A percentile compares a stretch with the other conserved stretches of the same genome.
Evolutionary conservation across 37 sponge, comb jelly and placozoan genomes (phyloP).

Genomic region (Corticium candelabrum): DNA sequence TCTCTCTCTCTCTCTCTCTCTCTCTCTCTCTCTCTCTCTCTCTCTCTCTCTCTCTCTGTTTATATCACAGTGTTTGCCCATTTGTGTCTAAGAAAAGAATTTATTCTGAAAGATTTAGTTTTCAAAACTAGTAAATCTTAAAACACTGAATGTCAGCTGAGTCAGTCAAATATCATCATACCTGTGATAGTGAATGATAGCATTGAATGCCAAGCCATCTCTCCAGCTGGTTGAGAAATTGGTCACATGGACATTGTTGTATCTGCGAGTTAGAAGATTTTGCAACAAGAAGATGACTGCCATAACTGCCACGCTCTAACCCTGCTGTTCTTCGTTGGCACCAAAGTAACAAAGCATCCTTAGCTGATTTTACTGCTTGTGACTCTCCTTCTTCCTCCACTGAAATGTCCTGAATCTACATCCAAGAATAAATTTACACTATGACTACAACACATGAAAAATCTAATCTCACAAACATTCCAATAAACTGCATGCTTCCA

Average conservation of each 20-base stretch:
- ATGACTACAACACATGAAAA: not conserved
- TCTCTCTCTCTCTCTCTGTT: too few species aligned
- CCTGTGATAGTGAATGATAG: constrained; percentile 96
- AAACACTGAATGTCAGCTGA: not conserved
- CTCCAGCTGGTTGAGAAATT: constrained; percentile 92
- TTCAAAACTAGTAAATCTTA: not conserved
- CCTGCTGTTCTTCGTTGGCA: constrained; percentile 89
- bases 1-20: too few species aligned
- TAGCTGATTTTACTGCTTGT: constrained; percentile 77
- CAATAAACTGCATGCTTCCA: too few species aligned
- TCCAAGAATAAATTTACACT: not conserved
- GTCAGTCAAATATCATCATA: constrained; percentile 17
- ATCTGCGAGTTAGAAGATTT: constrained; percentile 26
- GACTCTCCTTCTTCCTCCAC: constrained; percentile 48
- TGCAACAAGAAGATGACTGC: not conserved
- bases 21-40: too few species aligned
- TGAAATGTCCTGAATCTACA: constrained; percentile 69
- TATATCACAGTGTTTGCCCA: too few species aligned
- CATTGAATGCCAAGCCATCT: constrained; percentile 93
- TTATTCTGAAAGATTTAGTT: too few species aligned
- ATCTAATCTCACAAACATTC: too few species aligned
- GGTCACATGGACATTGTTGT: constrained; percentile 77
- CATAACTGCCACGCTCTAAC: not conserved
- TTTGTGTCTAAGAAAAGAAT: too few species aligned
- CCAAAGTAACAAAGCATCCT: constrained; percentile 94